Evolutionary conservation across 2,888 invertebrate species (phyloP), one percentile per base, ranked within the genome.

Genomic region (Leucozona laternaria): DNA sequence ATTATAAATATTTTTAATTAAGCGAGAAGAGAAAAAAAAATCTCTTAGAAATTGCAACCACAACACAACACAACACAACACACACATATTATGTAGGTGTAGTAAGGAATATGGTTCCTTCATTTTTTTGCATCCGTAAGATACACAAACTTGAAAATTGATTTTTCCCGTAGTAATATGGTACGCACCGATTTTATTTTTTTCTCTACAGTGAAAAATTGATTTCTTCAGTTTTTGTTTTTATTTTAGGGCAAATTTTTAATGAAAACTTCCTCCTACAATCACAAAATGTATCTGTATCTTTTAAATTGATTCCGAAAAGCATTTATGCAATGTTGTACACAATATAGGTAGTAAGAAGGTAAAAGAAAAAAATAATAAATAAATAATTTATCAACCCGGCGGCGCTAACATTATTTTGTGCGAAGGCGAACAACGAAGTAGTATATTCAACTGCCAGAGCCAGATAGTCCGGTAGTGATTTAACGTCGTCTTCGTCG

Each of bases 401-500:
- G 78, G 81, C 82, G 78, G 81, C 82, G 75, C 75, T 85, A 81
- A 72, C 86, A 82, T 86, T 62, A 62, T 48, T 60, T 75, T 79
- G 75, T 55, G 58, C 82, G 81, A 57, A 70, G 37, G 66, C 82
- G 85, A 70, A 70, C 77, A 68, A 85, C 77, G 77, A 77, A 81
- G 68, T 78, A 81, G 68, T 78, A 55, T 68, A 72, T 85, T 77
- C 84, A 85, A 85, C 85, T 85, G 85, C 85, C 85, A 80, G 80
- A 62, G 77, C 73, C 85, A 85, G 85, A 81, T 77, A 78, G 80
- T 81, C 80, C 80, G 80, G 85, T 81, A 77, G 77, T 85, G 80
- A 81, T 77, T 85, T 81, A 80, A 77, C 62, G 80, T 78, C 70
- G 77, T 73, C 62, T 77, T 78, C 70, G 77, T 73, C 77, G 28